Evolutionary conservation across 2,113 vertebrate species (phyloP).

Genomic region (Pelvicachromis taeniatus): DNA sequence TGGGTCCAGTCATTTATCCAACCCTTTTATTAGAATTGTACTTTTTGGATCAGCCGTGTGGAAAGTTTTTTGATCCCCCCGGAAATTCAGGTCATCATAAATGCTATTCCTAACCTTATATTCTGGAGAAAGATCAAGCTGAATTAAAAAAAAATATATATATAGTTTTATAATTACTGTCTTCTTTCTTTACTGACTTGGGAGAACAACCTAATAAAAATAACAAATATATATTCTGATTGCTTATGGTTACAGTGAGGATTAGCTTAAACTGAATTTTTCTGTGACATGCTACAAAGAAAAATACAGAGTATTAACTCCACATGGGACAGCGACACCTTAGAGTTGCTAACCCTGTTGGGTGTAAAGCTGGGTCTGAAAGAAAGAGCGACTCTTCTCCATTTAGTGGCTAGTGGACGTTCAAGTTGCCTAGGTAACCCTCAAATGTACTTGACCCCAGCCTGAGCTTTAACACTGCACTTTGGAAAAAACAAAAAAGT

Average conservation of each 20-base stretch:
- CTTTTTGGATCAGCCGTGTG: not conserved
- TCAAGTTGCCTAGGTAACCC: not conserved
- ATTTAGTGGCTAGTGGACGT: not conserved
- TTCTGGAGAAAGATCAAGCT: not conserved
- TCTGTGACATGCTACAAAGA: not conserved
- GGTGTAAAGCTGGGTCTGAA: not conserved
- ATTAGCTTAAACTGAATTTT: rapidly evolving
- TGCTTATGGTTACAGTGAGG: not conserved
- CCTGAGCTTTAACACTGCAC: not conserved
- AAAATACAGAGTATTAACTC: not conserved
- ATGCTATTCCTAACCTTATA: not conserved
- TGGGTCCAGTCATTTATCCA: not conserved
- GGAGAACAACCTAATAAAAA: not conserved
- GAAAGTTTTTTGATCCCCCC: not conserved
- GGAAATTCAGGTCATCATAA: not conserved
- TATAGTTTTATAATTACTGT: not conserved
- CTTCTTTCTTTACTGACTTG: not conserved
- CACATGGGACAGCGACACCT: not conserved
- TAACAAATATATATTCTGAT: not conserved
- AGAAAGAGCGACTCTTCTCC: not conserved
- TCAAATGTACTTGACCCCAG: not conserved
- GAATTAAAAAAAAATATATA: not conserved
- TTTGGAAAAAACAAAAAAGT: no score
- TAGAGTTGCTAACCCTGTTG: not conserved
- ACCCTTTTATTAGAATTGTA: not conserved